phyloP scores from a whole-genome alignment of 2,113 vertebrate species.

The Morone saxatilis region DNA sequence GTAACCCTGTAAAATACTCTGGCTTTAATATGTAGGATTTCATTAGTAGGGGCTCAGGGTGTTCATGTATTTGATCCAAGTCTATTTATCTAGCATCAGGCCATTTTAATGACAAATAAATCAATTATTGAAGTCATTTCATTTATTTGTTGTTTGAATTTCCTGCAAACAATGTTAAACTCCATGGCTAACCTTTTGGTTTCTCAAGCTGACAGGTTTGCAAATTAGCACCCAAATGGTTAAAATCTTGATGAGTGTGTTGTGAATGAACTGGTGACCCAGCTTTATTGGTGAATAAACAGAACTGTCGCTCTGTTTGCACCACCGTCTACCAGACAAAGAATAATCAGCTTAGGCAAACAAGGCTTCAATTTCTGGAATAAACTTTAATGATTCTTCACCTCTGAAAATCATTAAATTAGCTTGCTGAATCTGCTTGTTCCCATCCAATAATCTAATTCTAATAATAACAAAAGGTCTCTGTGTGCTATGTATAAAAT shows the following conservation, averaged over 20 bases:
- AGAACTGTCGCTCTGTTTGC: conserved; percentile 27
- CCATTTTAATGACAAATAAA: neutral
- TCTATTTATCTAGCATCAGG: neutral
- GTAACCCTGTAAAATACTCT: neutral
- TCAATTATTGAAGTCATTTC: neutral
- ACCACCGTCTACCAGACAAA: conserved; percentile 15
- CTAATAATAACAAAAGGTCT: neutral
- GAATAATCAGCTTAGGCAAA: conserved; percentile 56
- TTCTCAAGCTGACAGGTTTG: neutral
- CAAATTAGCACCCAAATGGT: neutral
- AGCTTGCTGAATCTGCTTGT: conserved; percentile 15
- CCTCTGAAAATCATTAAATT: conserved; percentile 49
- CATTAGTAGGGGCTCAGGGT: neutral
- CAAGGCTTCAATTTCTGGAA: conserved; percentile 33
- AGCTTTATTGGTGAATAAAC: neutral
- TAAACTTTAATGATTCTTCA: conserved; percentile 56
- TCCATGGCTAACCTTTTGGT: neutral
- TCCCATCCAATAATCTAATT: conserved; percentile 32
- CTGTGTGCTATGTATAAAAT: neutral
- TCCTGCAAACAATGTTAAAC: neutral
- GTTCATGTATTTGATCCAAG: neutral
- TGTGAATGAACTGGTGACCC: conserved; percentile 4
- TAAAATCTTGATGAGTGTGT: neutral
- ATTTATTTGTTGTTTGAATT: neutral
- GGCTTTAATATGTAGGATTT: too few relatives aligned